Evolutionary conservation across 2,113 vertebrate genomes (phyloP), one percentile per base, ranked within the genome.

Genomic region (Colius striatus): DNA sequence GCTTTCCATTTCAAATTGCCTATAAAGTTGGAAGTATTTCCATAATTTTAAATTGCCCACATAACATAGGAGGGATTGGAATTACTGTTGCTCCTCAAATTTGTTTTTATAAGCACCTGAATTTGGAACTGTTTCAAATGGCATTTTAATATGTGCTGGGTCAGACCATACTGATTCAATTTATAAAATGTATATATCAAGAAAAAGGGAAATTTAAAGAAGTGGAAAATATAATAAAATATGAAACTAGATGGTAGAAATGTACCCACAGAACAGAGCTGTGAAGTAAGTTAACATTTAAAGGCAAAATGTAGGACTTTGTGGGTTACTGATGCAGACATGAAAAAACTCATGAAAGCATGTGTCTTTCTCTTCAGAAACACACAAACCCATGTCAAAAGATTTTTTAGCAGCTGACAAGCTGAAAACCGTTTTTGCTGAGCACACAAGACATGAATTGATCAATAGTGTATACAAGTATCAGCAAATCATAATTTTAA

Each of bases 91-190:
- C 87, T 90, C 54, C 83, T 97, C 92, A 90, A 65, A 94, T 95
- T 96, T 98, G 90, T 94, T 98, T 98, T 97, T 96, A 96, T 96
- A 97, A 96, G 96, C 91, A 97, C 96, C 97, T 96, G 96, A 95
- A 96, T 96, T 95, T 96, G 92, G 92, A 95, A 87, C 48, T 8
- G 48, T 82, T 66, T 97, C 93, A 97, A 96, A 77, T 72, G 38
- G 45, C 14, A 89, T 92, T 96, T 94, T 84, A 96, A 87, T 80
- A 47, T 41, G 72, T 68, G 47, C 58, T 93, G 65, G 83, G 58
- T 87, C 78, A 79, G 86, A 25, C 60, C 87, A 95, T 89, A 57
- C 51, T 96, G 87, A 95, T 94, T 96, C 96, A 84, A 97, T 97
- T 96, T 96, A 89, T 38, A 54, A 61, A 94, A 57, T 62, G 17